Evolutionary conservation across 1,140 invertebrate genomes (phyloP), one percentile per base, ranked within the genome.

Genomic region (Ceratina calcarata): DNA sequence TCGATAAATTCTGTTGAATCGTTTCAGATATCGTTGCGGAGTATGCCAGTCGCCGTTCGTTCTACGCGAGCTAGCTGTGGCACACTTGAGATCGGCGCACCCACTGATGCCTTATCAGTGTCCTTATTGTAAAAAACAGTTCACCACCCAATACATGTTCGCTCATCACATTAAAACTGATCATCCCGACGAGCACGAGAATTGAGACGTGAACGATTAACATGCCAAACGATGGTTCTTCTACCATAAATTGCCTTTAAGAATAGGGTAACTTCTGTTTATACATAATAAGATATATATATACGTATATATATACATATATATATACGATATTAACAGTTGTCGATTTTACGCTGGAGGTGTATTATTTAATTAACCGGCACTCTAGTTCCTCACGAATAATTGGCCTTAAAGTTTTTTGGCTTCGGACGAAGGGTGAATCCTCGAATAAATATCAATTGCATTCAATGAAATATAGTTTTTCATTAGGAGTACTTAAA

Each of bases 41-140:
- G 89, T 91, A 16, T 91, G 90, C 55, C 87, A 90, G 15, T 91
- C 90, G 20, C 90, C 90, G 13, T 91, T 91, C 57, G 86, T 91
- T 8, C 83, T 87, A 18, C 83, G 90, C 3, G 90, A 91, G 65
- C 65, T 91, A 62, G 90, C 90, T 16, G 87, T 91, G 0, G 90
- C 90, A 18, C 90, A 91, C 79, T 81, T 91, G n/a, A 86, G 89
- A 67, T 91, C 90, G 22, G 90, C 90, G 58, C 90, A 91, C 80
- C 90, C 90, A 2, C 27, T 88, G 8, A 91, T 91, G 86, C 89
- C 90, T 64, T 91, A 90, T 83, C 90, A 91, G 57, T 91, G 90
- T 72, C 90, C 89, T 78, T 90, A 91, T 75, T 91, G 90, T 76
- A 91, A 91, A 72, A 90, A 88, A 75, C 87, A 88, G 16, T 91